Conservation (phyloP, 2,113 vertebrate species). For the Cnemophilus loriae region DNA sequence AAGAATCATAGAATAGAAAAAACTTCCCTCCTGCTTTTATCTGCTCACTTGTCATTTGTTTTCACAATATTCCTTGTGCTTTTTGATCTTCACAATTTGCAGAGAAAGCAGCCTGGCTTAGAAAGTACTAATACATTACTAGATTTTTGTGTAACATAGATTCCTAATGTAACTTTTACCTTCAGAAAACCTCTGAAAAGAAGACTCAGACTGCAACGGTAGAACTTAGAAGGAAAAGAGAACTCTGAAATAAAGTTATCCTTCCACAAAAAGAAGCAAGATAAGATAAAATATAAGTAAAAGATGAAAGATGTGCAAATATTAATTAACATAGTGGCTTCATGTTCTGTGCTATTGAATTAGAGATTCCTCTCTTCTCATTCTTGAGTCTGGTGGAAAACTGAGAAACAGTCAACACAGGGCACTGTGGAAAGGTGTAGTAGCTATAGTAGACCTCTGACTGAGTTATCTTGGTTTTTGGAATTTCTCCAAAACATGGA, state of each 20-base stretch:
- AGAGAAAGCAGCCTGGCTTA: not conserved
- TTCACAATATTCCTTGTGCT: not conserved
- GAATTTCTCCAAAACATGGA: not conserved
- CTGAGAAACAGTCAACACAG: not conserved
- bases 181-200: not conserved
- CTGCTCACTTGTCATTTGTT: not conserved
- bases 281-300: not conserved
- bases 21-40: not conserved
- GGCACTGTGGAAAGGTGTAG: not conserved
- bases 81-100: not conserved
- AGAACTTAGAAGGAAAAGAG: not conserved
- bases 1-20: not conserved
- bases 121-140: not conserved
- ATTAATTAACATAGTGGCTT: not conserved
- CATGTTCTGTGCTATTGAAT: not conserved
- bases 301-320: not conserved
- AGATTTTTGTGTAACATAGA: not conserved
- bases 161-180: not conserved
- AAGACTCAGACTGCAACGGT: not conserved
- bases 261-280: not conserved
- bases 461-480: not conserved
- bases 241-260: not conserved
- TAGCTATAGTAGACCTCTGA: not conserved
- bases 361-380: not conserved
- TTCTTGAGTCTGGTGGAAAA: not conserved